Conservation (phyloP, 2,113 vertebrate genomes). For the Myotis lucifugus region DNA sequence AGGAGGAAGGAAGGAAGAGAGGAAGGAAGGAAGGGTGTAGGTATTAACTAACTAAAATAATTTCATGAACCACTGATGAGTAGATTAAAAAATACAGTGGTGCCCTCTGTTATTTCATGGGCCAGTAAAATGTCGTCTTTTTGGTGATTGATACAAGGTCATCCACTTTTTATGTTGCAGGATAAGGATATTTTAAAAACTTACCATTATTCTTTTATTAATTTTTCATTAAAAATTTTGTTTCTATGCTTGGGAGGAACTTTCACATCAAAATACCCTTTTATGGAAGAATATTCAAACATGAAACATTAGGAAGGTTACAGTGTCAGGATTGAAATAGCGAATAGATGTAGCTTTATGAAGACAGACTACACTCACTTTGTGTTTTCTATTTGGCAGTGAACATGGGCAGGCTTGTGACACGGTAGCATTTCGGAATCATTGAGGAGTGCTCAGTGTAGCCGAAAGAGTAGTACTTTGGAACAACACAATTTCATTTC, state of each 20-base stretch:
- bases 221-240: background rate
- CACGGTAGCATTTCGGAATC: background rate
- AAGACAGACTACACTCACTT: background rate
- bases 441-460: background rate
- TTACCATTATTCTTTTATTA: background rate
- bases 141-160: background rate
- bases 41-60: background rate
- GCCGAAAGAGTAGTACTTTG: background rate
- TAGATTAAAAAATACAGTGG: slow-evolving; percentile 3
- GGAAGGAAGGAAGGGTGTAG: background rate
- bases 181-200: slow-evolving; percentile 12
- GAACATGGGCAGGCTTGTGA: background rate
- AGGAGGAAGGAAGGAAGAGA: background rate
- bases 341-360: background rate
- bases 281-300: background rate
- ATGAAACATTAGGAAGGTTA: background rate
- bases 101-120: background rate
- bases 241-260: background rate
- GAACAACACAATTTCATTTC: background rate
- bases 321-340: background rate
- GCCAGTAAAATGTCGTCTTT: background rate
- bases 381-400: background rate
- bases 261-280: slow-evolving; percentile 22
- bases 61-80: background rate
- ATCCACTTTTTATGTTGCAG: background rate